Conservation (phyloP, 2,797 vertebrate genomes). For the Pangasius larnaudii region DNA sequence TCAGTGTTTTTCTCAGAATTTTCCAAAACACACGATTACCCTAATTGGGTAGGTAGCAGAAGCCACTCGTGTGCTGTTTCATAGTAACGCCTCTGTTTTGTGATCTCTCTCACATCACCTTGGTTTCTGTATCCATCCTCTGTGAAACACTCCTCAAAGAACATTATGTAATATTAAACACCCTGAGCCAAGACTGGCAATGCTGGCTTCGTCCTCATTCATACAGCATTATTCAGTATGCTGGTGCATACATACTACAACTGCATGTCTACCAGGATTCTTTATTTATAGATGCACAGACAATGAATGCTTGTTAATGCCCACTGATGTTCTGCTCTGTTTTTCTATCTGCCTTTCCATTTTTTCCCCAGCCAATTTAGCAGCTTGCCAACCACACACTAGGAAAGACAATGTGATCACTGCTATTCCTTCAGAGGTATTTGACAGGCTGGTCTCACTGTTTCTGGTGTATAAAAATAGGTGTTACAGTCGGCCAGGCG, state of each 20-base stretch:
- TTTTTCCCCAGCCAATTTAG: background rate
- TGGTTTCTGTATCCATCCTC: background rate
- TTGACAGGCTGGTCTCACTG: background rate
- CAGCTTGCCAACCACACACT: background rate
- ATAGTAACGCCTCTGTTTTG: background rate
- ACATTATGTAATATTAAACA: background rate
- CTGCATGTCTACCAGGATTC: background rate
- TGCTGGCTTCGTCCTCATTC: background rate
- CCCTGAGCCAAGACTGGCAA: background rate
- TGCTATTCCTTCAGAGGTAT: background rate
- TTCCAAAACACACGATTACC: background rate
- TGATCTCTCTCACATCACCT: background rate
- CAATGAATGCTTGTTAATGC: background rate
- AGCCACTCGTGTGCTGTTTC: background rate
- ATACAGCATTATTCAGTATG: background rate
- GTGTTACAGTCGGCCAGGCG: background rate
- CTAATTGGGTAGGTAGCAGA: background rate
- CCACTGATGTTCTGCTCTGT: background rate
- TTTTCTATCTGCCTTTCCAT: background rate
- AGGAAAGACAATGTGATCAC: background rate
- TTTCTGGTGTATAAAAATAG: background rate
- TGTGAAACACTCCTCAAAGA: background rate
- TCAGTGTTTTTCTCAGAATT: background rate
- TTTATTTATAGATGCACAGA: conserved; percentile 8
- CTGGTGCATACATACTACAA: background rate